phyloP scores from a whole-genome alignment of 2,113 vertebrate genomes.

The Festucalex cinctus region DNA sequence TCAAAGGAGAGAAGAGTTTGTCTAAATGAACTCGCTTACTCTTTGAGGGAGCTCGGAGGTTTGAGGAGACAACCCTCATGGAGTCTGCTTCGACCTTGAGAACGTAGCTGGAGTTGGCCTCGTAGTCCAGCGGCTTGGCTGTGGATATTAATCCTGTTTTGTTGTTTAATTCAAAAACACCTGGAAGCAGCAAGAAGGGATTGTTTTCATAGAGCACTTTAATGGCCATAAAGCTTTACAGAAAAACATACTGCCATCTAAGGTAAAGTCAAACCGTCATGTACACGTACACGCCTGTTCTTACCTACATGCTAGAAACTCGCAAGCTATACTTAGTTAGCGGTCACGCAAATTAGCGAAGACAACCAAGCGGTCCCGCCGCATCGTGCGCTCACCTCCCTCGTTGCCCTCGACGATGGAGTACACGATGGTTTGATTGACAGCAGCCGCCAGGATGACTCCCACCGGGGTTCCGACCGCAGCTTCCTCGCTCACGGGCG shows the following conservation, averaged over 20 bases:
- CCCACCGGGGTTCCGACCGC: slow-evolving; percentile 77
- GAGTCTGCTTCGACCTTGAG: slow-evolving; percentile 86
- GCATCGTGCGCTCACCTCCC: slow-evolving; percentile 74
- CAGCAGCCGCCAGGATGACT: slow-evolving; percentile 83
- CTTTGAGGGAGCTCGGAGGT: slow-evolving; percentile 83
- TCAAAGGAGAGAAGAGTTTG: neutral
- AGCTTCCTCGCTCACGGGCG: slow-evolving; percentile 86
- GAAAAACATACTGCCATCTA: too few relatives aligned
- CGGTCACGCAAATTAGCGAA: neutral
- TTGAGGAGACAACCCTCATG: slow-evolving; percentile 78
- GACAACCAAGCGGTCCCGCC: neutral
- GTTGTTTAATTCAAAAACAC: slow-evolving; percentile 78
- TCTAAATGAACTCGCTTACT: slow-evolving; percentile 67
- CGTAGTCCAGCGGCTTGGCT: slow-evolving; percentile 81
- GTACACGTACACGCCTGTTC: too few relatives aligned
- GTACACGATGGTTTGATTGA: slow-evolving; percentile 95
- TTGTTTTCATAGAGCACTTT: too few relatives aligned
- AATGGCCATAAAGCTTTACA: neutral
- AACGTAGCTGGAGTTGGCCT: slow-evolving; percentile 73
- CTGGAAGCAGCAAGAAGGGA: slow-evolving; percentile 54
- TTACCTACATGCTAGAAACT: neutral
- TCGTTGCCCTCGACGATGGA: slow-evolving; percentile 89
- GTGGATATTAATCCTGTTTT: slow-evolving; percentile 79
- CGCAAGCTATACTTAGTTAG: neutral
- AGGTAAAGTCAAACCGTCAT: too few relatives aligned